A percentile compares a stretch with the other conserved stretches of the same genome.
phyloP scores from a whole-genome alignment of 2,797 vertebrate genomes.

The Mormyrus proboscirostris region DNA sequence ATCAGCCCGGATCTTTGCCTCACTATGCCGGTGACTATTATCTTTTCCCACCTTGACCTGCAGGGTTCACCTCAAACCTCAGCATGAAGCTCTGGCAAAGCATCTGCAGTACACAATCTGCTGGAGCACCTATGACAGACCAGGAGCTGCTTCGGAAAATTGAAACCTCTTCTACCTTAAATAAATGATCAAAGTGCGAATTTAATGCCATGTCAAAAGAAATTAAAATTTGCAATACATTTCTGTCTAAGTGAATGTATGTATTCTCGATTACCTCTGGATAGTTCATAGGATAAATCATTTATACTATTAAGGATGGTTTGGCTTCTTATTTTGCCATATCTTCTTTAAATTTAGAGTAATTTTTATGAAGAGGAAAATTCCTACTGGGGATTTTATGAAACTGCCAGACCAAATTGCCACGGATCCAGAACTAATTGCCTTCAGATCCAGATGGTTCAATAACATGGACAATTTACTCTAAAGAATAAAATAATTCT shows the following conservation, averaged over 20 bases:
- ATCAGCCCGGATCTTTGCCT: neutral
- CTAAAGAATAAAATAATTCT: neutral
- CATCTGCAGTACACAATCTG: neutral
- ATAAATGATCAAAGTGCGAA: neutral
- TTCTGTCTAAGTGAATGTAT: neutral
- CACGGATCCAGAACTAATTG: neutral
- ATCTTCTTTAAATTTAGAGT: neutral
- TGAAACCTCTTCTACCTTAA: neutral
- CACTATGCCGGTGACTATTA: neutral
- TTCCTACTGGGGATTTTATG: neutral
- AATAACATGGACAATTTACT: neutral
- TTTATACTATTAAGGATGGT: neutral
- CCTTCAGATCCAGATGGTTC: neutral
- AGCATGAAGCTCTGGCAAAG: neutral
- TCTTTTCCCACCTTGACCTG: neutral
- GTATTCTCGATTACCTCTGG: neutral
- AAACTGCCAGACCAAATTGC: neutral
- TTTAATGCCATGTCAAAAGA: neutral
- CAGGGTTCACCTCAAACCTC: neutral
- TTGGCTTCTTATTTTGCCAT: neutral
- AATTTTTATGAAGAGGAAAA: neutral
- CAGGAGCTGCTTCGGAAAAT: neutral
- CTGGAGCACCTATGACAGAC: neutral
- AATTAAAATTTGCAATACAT: neutral
- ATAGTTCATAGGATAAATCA: neutral